These are phyloP conservation scores for Oxytorus armatus DNA, from an alignment of 2,888 invertebrate species.

Conservation along the genomic window DNA sequence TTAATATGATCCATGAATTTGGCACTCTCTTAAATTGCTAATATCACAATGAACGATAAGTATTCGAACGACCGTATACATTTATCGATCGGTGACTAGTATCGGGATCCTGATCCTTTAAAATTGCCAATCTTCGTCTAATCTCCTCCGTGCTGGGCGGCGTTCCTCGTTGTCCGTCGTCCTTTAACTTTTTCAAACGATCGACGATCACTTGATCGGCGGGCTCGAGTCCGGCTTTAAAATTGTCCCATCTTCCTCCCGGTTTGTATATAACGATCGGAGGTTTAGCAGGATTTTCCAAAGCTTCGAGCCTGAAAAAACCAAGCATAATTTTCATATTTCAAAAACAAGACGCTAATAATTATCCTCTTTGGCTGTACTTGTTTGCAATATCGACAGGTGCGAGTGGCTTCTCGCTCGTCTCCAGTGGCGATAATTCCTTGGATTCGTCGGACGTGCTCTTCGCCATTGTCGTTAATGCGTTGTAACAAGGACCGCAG, in stretches of 20 bases:
- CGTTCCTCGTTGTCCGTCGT: conserved; percentile 84
- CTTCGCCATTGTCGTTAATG: conserved; percentile 73
- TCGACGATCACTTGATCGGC: conserved; percentile 88
- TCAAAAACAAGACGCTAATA: not conserved
- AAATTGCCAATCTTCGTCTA: conserved; percentile 87
- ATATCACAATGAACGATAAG: too few relatives aligned
- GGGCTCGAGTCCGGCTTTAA: conserved; percentile 84
- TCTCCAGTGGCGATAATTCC: conserved; percentile 65
- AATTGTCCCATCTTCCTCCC: conserved; percentile 81
- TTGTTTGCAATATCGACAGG: conserved; percentile 76
- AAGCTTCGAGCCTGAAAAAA: conserved; percentile 84
- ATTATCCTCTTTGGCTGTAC: conserved; percentile 73
- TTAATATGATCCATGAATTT: not conserved
- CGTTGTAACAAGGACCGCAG: conserved; percentile 86
- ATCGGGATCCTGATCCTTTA: conserved; percentile 87
- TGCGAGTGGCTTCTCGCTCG: conserved; percentile 69
- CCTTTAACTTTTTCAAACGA: conserved; percentile 89
- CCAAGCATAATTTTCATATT: not conserved
- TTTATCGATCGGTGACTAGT: conserved; percentile 66
- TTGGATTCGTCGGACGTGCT: conserved; percentile 59
- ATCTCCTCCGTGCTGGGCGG: conserved; percentile 88
- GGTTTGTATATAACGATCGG: conserved; percentile 86
- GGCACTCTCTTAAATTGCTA: not conserved
- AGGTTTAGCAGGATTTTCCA: conserved; percentile 86
- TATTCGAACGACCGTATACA: not conserved